phyloP scores from a whole-genome alignment of 2,888 invertebrate genomes.

The Melieria omissa region DNA sequence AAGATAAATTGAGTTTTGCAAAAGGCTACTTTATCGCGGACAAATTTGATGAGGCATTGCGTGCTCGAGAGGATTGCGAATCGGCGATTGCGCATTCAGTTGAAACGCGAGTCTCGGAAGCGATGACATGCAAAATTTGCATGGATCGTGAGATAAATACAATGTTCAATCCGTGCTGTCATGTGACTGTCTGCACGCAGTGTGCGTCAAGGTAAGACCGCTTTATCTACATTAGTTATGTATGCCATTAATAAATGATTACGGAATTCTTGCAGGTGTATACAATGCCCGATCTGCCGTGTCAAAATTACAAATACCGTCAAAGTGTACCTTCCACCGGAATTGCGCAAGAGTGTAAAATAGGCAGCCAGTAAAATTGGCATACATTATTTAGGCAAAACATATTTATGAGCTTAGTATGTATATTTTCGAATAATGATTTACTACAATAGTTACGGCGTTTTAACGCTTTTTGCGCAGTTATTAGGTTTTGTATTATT shows the following conservation, averaged over 20 bases:
- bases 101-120: conserved; percentile 70
- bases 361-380: too few relatives aligned
- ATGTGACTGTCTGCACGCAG: conserved; percentile 81
- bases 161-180: conserved; percentile 89
- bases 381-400: too few relatives aligned
- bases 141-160: conserved; percentile 87
- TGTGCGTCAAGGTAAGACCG: conserved; percentile 75
- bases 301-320: conserved; percentile 61
- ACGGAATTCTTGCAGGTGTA: conserved; percentile 56
- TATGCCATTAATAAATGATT: too few relatives aligned
- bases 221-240: too few relatives aligned
- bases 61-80: conserved; percentile 63
- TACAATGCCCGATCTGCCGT: conserved; percentile 65
- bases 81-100: conserved; percentile 65
- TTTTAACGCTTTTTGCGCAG: too few relatives aligned
- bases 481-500: too few relatives aligned
- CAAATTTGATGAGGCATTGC: conserved; percentile 62
- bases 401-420: too few relatives aligned
- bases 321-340: conserved; percentile 65
- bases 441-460: too few relatives aligned
- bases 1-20: too few relatives aligned
- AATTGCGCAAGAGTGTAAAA: conserved; percentile 53
- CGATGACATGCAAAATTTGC: conserved; percentile 86
- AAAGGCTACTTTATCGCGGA: conserved; percentile 33
- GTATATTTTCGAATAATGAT: too few relatives aligned